These are phyloP conservation scores for Scaptomyza hsui DNA, from an alignment of 1,140 invertebrate genomes.

Conservation along the genomic window DNA sequence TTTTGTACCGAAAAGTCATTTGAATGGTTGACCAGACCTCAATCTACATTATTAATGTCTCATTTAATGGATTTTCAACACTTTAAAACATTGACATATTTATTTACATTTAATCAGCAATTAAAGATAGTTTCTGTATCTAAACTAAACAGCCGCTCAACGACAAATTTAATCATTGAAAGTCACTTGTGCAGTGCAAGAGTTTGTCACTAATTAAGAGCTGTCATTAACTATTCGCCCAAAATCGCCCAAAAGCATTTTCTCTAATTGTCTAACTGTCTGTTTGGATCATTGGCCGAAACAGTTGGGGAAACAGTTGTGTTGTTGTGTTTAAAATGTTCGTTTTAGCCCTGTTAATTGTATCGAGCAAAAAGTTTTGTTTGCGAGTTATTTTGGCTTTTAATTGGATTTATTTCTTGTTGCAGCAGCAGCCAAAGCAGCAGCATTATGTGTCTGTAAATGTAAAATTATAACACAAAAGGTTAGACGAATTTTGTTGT, in stretches of 20 bases:
- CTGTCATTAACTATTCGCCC: constrained; percentile 20
- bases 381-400: constrained; percentile 9
- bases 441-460: neutral
- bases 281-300: constrained; percentile 13
- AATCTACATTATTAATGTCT: no score
- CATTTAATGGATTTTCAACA: no score
- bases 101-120: neutral
- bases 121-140: no score
- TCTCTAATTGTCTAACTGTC: constrained; percentile 12
- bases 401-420: constrained; percentile 22
- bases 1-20: no score
- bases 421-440: no score
- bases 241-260: constrained; percentile 16
- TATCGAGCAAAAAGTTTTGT: constrained; percentile 31
- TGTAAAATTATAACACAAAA: constrained; percentile 27
- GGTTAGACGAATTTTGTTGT: constrained; percentile 40
- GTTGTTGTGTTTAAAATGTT: constrained; percentile 2
- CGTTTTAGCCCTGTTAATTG: constrained; percentile 28
- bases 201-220: constrained; percentile 22
- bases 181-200: neutral
- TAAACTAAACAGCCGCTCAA: no score
- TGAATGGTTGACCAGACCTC: no score
- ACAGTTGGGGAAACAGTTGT: constrained; percentile 18
- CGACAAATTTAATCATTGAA: constrained; percentile 1
- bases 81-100: no score